Base-by-base conservation (phyloP, 1,140 invertebrate species). In the Episyrphus balteatus region DNA sequence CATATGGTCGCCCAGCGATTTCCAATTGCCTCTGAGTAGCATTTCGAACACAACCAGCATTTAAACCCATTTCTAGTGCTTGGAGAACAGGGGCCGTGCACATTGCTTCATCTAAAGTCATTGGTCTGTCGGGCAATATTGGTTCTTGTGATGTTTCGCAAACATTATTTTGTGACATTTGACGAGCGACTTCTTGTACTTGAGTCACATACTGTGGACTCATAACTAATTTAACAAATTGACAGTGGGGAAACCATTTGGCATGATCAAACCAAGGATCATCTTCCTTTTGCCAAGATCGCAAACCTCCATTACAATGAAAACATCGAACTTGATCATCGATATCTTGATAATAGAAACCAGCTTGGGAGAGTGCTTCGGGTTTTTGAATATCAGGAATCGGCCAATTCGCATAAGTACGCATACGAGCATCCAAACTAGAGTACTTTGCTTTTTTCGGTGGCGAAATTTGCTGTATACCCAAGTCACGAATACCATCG, bases 201-300 rank as follows among this genome's bases (percentile, higher is more conserved):
- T 62, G 47, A 19, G 80, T 73, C 12, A 92, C 76, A 66, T 84
- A 94, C 10, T 84, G 75, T 46, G 80, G 76, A 19, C 89, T 89
- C 66, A 88, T 90, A 11, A 84, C 76, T 43, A 90, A 73, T 31
- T 75, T 66, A 19, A 94, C 74, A 67, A 82, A 93, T 5, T 76
- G 78, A 70, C 92, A 96, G 53, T 79, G 76, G 3, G 87, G 81
- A 72, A 90, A 93, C 88, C 88, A 93, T 57, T 80, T 76, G 11
- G 87, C 88, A 71, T 96, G 92, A 63, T 95, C 91, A 38, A 77
- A 72, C 90, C 89, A 93, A 11, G 88, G 86, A 61, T 88, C 81
- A 66, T 95, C 92, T 14, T 77, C 76, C 33, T 76, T 72, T 66
- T 88, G 82, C 92, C 92, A 97, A 58, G 84, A 82, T 50, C 82